Base-by-base conservation (phyloP, 2,113 vertebrate genomes). In the Nycticorax nycticorax region DNA sequence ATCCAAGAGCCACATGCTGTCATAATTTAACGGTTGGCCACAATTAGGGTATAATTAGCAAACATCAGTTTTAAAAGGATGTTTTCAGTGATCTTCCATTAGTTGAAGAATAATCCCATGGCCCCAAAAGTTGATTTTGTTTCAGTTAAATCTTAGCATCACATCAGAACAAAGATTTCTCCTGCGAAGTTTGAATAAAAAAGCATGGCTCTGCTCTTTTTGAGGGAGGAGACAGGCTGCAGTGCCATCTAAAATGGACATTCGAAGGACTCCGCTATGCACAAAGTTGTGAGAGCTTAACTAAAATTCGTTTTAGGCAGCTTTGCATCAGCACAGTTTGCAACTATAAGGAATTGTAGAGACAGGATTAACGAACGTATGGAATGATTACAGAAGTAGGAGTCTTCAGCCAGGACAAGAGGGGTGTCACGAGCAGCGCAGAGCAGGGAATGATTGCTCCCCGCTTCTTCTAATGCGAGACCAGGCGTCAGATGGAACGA, bases 111-210 rank as follows among this genome's bases (percentile, higher is more conserved):
- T 16, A 37, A 67, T 78, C 50, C 52, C 12, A 0, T 32, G 14
- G 24, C 59, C 32, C 20, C 0, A 3, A 22, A 43, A 48, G 22
- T 4, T 26, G 21, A 0, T 3, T 48, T 57, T 30, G 17, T 39
- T 63, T 32, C 2, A 1, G 11, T 66, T 13, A 2, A 28, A 16
- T 30, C 6, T 8, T 14, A 6, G 60, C 8, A 1, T 45, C 43
- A 1, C 19, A 0, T 13, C 16, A 1, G 35, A 50, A 56, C 73
- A 60, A 89, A 76, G 67, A 19, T 32, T 8, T 7, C 24, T 26
- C 9, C 5, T 17, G 9, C 13, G 3, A 74, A 66, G n/a, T 48
- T 11, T 18, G 88, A 50, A 1, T 22, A 0, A 13, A 45, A 69
- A 47, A 20, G n/a, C 35, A 0, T 2, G 17, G 76, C 32, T 59